These are phyloP conservation scores for Andrena hattorfiana DNA, from an alignment of 2,888 invertebrate genomes.

Conservation along the genomic window DNA sequence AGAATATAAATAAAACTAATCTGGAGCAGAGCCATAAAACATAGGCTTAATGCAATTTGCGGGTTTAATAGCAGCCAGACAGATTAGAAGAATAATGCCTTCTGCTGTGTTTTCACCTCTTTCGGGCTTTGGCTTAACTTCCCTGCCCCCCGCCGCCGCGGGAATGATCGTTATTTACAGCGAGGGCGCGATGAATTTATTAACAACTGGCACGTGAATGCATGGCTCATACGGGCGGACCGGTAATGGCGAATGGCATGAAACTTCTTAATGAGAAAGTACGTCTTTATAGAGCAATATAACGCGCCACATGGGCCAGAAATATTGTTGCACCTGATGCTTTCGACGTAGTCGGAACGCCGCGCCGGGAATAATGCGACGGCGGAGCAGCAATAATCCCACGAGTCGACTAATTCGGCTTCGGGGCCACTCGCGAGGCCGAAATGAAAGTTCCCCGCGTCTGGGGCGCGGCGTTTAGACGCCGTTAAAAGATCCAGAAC, in stretches of 20 bases:
- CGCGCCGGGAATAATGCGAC: slow-evolving; percentile 42
- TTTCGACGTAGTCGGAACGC: slow-evolving; percentile 60
- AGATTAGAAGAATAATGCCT: slow-evolving; percentile 66
- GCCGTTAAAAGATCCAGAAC: background rate
- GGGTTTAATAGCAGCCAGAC: slow-evolving; percentile 50
- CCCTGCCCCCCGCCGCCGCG: slow-evolving; percentile 2
- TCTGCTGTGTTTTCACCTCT: slow-evolving; percentile 23
- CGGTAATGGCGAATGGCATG: slow-evolving; percentile 74
- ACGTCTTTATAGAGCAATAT: slow-evolving; percentile 75
- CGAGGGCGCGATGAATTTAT: slow-evolving; percentile 74
- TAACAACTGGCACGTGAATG: slow-evolving; percentile 74
- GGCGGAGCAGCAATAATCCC: slow-evolving; percentile 59
- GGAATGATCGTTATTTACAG: slow-evolving; percentile 73
- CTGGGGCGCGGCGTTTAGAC: background rate
- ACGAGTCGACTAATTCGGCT: slow-evolving; percentile 48
- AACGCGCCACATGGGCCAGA: slow-evolving; percentile 71
- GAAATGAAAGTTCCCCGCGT: slow-evolving; percentile 46
- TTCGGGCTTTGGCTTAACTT: background rate
- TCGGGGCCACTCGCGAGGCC: slow-evolving; percentile 7
- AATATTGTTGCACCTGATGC: slow-evolving; percentile 71
- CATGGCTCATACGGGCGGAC: slow-evolving; percentile 63
- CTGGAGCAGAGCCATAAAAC: slow-evolving; percentile 50
- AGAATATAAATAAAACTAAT: slow-evolving; percentile 62
- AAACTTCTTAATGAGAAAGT: slow-evolving; percentile 77
- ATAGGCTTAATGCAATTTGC: slow-evolving; percentile 59